Evolutionary conservation across 2,113 vertebrate genomes (phyloP).

Genomic region (Gambusia holbrooki): DNA sequence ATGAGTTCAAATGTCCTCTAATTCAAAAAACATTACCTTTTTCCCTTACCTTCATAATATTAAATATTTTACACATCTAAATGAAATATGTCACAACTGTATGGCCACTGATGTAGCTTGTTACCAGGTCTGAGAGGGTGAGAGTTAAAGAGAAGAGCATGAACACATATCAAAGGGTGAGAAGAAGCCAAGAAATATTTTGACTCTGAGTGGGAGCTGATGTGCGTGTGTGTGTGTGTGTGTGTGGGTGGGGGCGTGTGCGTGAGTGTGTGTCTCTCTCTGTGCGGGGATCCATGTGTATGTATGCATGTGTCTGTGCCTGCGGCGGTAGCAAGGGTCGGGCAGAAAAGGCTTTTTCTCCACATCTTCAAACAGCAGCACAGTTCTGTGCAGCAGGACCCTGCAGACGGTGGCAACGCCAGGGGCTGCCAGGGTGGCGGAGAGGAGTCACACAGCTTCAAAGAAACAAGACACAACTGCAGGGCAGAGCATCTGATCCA

Average conservation of each 20-base stretch:
- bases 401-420: slow-evolving; percentile 88
- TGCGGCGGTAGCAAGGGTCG: slow-evolving; percentile 54
- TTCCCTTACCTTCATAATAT: not conserved
- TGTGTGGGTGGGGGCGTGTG: not conserved
- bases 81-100: slow-evolving; percentile 12
- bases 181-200: slow-evolving; percentile 49
- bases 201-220: slow-evolving; percentile 33
- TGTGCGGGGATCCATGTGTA: slow-evolving; percentile 6
- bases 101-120: slow-evolving; percentile 21
- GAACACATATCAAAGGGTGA: slow-evolving; percentile 64
- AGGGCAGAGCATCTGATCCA: slow-evolving; percentile 91
- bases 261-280: slow-evolving; percentile 19
- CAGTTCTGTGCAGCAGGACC: slow-evolving; percentile 84
- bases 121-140: slow-evolving; percentile 34
- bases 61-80: not conserved
- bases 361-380: slow-evolving; percentile 88
- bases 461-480: slow-evolving; percentile 87
- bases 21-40: not conserved
- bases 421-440: slow-evolving; percentile 76
- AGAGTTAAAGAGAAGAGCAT: slow-evolving; percentile 64
- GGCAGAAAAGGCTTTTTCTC: slow-evolving; percentile 77
- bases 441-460: slow-evolving; percentile 85
- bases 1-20: not conserved
- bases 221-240: slow-evolving; percentile 6
- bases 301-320: slow-evolving; percentile 28